A percentile compares a stretch with the other conserved stretches of the same genome.
These are phyloP conservation scores for Chelonus insularis DNA, from an alignment of 1,140 invertebrate species.

Conservation along the genomic window DNA sequence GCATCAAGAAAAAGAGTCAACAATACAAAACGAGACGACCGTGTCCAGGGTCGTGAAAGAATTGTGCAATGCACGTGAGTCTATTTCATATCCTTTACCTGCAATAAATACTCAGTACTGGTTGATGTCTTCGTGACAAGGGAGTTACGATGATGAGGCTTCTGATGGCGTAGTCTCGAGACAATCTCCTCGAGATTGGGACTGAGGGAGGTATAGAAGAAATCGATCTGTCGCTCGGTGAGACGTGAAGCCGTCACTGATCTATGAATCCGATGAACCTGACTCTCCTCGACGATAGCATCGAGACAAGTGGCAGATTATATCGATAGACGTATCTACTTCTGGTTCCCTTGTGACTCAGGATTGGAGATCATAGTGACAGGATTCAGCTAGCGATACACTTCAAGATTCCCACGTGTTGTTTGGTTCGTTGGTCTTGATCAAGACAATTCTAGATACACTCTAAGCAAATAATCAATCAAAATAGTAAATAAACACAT, in stretches of 20 bases:
- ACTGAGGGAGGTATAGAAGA: slow-evolving; percentile 29
- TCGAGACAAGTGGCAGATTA: slow-evolving; percentile 18
- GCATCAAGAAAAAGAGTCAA: not conserved
- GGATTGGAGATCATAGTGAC: not conserved
- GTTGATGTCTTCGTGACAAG: not conserved
- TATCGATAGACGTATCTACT: slow-evolving; percentile 13
- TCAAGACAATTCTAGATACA: not conserved
- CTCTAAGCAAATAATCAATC: not conserved
- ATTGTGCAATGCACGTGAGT: slow-evolving; percentile 1
- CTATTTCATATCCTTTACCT: not conserved
- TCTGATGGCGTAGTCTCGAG: not conserved
- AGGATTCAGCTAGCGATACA: not conserved
- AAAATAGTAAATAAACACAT: not conserved
- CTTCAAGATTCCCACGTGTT: slow-evolving; percentile 10
- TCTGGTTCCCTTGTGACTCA: slow-evolving; percentile 11
- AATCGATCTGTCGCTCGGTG: slow-evolving; percentile 27
- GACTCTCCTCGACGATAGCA: not conserved
- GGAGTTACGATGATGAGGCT: not conserved
- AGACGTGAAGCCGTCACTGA: slow-evolving; percentile 16
- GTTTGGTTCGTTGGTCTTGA: not conserved
- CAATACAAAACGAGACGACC: slow-evolving; percentile 19
- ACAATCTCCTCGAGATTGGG: not conserved
- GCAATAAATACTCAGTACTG: not conserved
- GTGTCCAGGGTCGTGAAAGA: slow-evolving; percentile 6
- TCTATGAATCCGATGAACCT: slow-evolving; percentile 15